Base-by-base conservation (phyloP, 1,140 invertebrate genomes). In the Lepidurus apus region DNA sequence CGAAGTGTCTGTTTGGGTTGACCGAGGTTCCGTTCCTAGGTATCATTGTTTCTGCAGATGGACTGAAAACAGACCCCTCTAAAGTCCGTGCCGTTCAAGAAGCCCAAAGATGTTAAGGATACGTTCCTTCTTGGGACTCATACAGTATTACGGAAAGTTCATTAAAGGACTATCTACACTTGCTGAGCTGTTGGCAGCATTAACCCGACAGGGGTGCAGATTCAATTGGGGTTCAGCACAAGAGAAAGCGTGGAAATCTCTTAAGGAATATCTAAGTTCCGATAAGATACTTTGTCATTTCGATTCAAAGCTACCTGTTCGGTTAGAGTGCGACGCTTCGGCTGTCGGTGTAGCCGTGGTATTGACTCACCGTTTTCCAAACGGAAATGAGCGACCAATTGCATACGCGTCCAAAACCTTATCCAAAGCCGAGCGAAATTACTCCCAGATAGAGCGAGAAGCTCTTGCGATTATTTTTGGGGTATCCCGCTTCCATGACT, bases 401-500 rank as follows among this genome's bases (percentile, higher is more conserved):
- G 83, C 83, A n/a, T 89, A 82, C 81, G 86, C 84, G 0, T 77
- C 77, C 8, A 53, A 74, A 53, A 53, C 44, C 13, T 53, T 77
- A 11, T 77, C 44, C 9, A 17, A 43, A n/a, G 45, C 77, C 21
- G 77, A 77, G 44, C 43, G 65, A 42, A 53, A 73, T 24, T 77
- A 77, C 53, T n/a, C 44, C 11, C 77, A 77, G 47, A 77, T 77
- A n/a, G 77, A 73, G 21, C 34, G 44, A 43, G 42, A 74, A 74
- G 77, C 77, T 74, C 42, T 77, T 53, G 43, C 42, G 26, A 43
- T 77, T 42, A 74, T 77, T 24, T 77, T 73, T 77, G 74, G 74
- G 81, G 44, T 84, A 0, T 79, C 83, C 43, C 84, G 83, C 78
- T 85, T 89, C 81, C 85, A 88, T 78, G 81, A 88, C 74, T 89